Conservation (phyloP, 2,888 invertebrate species). For the Trachelus troglodyta region DNA sequence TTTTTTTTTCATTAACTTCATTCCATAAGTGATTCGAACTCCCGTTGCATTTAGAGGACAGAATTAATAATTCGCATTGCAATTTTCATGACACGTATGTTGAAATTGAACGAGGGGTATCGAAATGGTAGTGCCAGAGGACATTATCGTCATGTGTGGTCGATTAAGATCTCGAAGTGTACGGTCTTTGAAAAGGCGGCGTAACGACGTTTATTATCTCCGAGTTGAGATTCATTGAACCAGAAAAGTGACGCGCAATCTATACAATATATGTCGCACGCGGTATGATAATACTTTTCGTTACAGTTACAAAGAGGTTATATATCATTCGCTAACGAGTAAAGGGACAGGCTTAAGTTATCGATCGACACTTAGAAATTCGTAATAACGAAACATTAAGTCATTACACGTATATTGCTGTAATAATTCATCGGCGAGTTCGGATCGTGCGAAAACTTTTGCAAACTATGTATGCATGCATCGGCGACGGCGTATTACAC, state of each 20-base stretch:
- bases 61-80: not conserved
- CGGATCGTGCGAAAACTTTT: not conserved
- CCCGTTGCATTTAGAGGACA: not conserved
- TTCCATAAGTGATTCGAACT: not conserved
- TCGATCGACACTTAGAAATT: not conserved
- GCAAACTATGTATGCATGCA: not conserved
- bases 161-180: conserved; percentile 32
- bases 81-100: not conserved
- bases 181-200: not conserved
- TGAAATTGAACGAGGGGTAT: not conserved
- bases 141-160: conserved; percentile 31
- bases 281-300: not conserved
- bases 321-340: not conserved
- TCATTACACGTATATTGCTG: not conserved
- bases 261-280: not conserved
- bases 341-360: not conserved
- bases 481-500: not conserved
- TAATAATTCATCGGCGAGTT: not conserved
- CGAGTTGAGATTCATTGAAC: not conserved
- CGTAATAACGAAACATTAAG: not conserved
- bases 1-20: not conserved
- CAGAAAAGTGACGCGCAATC: not conserved
- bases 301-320: not conserved
- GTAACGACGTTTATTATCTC: not conserved
- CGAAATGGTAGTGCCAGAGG: not conserved